Conservation (phyloP, 2,113 vertebrate genomes). For the Gambusia holbrooki region DNA sequence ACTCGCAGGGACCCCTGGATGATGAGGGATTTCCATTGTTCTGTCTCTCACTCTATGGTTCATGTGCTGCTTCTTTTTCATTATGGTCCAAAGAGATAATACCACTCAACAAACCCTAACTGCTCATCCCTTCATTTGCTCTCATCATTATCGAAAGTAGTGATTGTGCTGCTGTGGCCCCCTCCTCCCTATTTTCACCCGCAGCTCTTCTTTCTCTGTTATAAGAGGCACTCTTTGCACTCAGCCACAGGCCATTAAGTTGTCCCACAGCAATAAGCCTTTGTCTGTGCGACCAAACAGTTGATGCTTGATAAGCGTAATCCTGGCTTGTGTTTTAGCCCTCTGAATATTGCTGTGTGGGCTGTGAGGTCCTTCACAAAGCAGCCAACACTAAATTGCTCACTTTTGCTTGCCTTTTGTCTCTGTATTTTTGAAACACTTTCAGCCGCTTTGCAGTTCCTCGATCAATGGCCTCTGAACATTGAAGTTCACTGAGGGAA, state of each 20-base stretch:
- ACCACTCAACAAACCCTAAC: slow-evolving; percentile 57
- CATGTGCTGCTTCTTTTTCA: slow-evolving; percentile 55
- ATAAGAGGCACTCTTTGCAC: slow-evolving; percentile 60
- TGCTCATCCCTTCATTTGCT: slow-evolving; percentile 61
- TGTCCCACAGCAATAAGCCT: slow-evolving; percentile 72
- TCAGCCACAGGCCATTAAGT: slow-evolving; percentile 70
- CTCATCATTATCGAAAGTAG: slow-evolving; percentile 63
- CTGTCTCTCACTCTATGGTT: slow-evolving; percentile 34
- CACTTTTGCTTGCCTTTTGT: slow-evolving; percentile 75
- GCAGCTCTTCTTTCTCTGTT: slow-evolving; percentile 39
- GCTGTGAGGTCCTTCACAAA: slow-evolving; percentile 70
- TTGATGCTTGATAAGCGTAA: slow-evolving; percentile 77
- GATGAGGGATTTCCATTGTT: slow-evolving; percentile 53
- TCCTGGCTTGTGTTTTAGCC: slow-evolving; percentile 64
- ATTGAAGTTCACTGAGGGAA: slow-evolving; percentile 56
- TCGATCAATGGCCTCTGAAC: slow-evolving; percentile 61
- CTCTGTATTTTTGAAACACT: slow-evolving; percentile 73
- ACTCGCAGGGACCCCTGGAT: slow-evolving; percentile 36
- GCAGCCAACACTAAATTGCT: slow-evolving; percentile 69
- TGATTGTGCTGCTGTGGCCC: slow-evolving; percentile 39
- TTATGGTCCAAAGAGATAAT: slow-evolving; percentile 62
- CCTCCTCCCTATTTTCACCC: slow-evolving; percentile 30
- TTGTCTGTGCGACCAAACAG: slow-evolving; percentile 72
- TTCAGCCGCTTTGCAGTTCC: slow-evolving; percentile 67
- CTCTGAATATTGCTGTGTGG: slow-evolving; percentile 70